phyloP scores from a whole-genome alignment of 2,797 vertebrate species.

The Hydrophis major region DNA sequence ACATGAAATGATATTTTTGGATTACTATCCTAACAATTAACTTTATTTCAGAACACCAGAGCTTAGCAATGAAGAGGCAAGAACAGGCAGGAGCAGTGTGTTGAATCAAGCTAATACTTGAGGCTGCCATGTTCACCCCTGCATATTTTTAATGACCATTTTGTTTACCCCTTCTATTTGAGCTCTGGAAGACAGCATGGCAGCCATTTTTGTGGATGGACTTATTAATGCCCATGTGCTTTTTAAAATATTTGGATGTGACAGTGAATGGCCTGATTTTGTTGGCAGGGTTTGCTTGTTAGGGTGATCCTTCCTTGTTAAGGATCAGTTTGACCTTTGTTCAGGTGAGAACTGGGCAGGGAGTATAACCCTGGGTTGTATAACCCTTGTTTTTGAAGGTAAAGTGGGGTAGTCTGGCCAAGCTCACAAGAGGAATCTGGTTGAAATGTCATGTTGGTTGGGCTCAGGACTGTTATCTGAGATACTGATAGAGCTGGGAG shows the following conservation, averaged over 20 bases:
- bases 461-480: background rate
- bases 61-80: too few relatives aligned
- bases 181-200: background rate
- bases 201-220: background rate
- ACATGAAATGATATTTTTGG: background rate
- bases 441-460: background rate
- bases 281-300: background rate
- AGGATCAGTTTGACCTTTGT: background rate
- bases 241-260: background rate
- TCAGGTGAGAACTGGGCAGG: background rate
- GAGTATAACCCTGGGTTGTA: background rate
- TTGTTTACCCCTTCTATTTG: background rate
- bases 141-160: background rate
- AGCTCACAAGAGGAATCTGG: background rate
- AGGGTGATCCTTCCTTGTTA: background rate
- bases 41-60: too few relatives aligned
- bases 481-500: background rate
- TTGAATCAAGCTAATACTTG: background rate
- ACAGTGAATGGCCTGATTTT: background rate
- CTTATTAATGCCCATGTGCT: background rate
- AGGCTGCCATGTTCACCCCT: background rate
- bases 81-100: too few relatives aligned
- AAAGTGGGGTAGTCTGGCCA: background rate
- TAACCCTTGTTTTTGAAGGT: background rate
- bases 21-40: too few relatives aligned